Evolutionary conservation across 2,888 invertebrate species (phyloP), one percentile per base, ranked within the genome.

Genomic region (Drosophila bunnanda): DNA sequence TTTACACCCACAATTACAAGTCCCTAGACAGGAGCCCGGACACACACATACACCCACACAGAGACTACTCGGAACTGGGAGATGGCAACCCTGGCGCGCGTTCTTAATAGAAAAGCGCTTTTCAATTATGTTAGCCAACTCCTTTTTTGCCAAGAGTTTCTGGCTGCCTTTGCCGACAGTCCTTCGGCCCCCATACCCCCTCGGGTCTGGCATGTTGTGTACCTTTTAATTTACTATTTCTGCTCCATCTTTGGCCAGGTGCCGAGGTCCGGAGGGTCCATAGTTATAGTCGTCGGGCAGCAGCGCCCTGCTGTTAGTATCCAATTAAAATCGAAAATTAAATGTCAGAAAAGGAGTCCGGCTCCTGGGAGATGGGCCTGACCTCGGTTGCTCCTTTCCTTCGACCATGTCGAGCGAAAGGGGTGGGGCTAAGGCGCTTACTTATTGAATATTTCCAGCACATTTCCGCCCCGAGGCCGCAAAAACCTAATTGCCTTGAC

Each of bases 281-380:
- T 74, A 60, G 68, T 43, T 73, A 55, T 78, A 68, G 66, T 75
- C 56, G 81, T 71, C 54, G 81, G 72, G 64, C 59, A 25, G n/a
- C n/a, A 79, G 90, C 89, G 80, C 89, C 91, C 91, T 90, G 91
- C 91, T 91, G 92, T 91, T 91, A 89, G 90, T 88, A 92, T 91
- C 91, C 91, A 92, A 91, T 91, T 91, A 91, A 92, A 92, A 91
- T 90, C 90, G 89, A 91, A 91, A 91, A 91, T 91, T 92, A 91
- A 91, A 91, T 91, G 91, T 91, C 92, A 91, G 90, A 75, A 71
- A 66, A 75, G 71, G 66, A 59, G 67, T 39, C 56, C 73, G 38
- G 55, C 32, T 59, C 57, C 64, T 39, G 44, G 34, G 56, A 36
- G 65, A 34, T 41, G 65, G 55, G 30, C 30, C 22, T 30, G 28